Evolutionary conservation across 2,888 invertebrate genomes (phyloP), one percentile per base, ranked within the genome.

Genomic region (Leptopterna dolabrata): DNA sequence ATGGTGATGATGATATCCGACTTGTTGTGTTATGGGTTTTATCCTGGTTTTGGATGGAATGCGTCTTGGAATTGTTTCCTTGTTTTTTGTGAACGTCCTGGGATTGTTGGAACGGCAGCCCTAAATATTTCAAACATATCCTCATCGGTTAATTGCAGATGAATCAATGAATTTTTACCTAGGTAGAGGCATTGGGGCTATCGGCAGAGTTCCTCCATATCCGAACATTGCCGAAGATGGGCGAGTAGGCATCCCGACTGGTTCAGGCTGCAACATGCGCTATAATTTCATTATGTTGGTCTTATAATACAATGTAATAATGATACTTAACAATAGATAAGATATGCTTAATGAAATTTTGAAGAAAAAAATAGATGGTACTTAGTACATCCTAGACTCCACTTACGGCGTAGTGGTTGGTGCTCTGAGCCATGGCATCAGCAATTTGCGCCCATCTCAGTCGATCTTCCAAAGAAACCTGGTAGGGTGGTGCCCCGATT

Each of bases 371-470:
- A n/a, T n/a, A n/a, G n/a, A n/a, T n/a, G n/a, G n/a, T n/a, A n/a
- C n/a, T n/a, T n/a, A n/a, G n/a, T n/a, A n/a, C n/a, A n/a, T n/a
- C n/a, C n/a, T n/a, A n/a, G n/a, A 13, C 47, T 47, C 14, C 16
- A 63, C 94, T 94, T 92, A 97, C 96, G 90, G 95, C 96, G 91
- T 97, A 97, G 90, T 97, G 95, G 91, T 96, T 96, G 45, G 90
- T 90, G 0, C 96, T 95, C 90, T 96, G 96, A 0, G 96, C 96
- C 95, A 97, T 96, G 0, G 96, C 96, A 91, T 97, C 97, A 0
- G 96, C 96, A 82, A 97, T 95, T 90, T 97, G 97, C 0, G 97
- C 97, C 97, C 97, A 97, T 47, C 96, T 92, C 93, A 96, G 94
- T 63, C 96, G 93, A 91, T 97, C 97, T 91, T 97, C 96, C 88